These are phyloP conservation scores for Florisuga fusca DNA, from an alignment of 2,797 vertebrate species.

Conservation along the genomic window DNA sequence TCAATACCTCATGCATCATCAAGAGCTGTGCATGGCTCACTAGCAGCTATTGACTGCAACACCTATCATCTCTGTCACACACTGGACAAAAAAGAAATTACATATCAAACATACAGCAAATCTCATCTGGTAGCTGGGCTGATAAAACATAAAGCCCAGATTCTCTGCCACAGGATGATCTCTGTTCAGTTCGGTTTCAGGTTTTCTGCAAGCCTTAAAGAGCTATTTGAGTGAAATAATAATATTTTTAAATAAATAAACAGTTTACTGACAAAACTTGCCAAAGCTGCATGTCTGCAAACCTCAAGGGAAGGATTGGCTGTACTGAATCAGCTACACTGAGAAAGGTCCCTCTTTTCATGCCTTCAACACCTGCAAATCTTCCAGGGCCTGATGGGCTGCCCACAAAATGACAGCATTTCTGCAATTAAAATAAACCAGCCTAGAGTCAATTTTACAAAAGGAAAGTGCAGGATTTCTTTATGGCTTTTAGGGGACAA, in stretches of 20 bases:
- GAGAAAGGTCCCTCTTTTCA: conserved; percentile 53
- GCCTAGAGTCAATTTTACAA: conserved; percentile 6
- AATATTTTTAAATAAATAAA: conserved; percentile 49
- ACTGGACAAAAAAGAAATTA: background rate
- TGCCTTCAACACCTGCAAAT: conserved; percentile 15
- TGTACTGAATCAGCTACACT: background rate
- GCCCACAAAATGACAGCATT: background rate
- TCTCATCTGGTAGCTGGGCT: background rate
- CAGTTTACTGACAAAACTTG: conserved; percentile 24
- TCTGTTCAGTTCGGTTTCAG: background rate
- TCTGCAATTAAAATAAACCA: conserved; percentile 46
- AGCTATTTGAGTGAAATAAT: conserved; percentile 37
- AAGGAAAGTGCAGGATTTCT: conserved; percentile 21
- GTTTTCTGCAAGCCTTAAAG: conserved; percentile 62
- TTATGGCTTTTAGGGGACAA: background rate
- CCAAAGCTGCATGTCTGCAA: conserved; percentile 21
- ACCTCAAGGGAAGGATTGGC: background rate
- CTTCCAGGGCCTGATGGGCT: background rate
- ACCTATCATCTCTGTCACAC: background rate
- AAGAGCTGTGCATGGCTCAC: background rate
- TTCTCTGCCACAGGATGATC: conserved; percentile 17
- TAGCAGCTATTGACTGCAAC: background rate
- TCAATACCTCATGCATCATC: background rate
- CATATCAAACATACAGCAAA: background rate
- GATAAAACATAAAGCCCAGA: background rate